These are phyloP conservation scores for Colistium nudipinnis DNA, from an alignment of 2,113 vertebrate species.

Conservation along the genomic window DNA sequence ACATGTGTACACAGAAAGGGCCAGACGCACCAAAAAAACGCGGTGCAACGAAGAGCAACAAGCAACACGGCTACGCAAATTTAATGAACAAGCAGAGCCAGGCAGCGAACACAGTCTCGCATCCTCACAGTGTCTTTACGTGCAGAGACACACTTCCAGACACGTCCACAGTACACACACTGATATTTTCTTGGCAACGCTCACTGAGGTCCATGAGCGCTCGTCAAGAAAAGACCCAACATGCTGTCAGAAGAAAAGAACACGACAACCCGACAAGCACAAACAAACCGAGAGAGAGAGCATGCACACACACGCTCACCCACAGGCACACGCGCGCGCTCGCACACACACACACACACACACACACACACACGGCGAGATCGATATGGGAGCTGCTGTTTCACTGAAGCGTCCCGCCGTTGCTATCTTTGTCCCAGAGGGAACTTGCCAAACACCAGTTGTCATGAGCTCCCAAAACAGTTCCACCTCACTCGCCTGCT, in stretches of 20 bases:
- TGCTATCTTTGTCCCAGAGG: conserved; percentile 66
- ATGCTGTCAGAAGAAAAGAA: conserved; percentile 27
- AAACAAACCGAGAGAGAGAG: conserved; percentile 19
- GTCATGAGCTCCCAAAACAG: conserved; percentile 68
- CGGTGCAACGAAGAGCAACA: conserved; percentile 4
- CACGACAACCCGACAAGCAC: conserved; percentile 3
- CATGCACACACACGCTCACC: conserved; percentile 19
- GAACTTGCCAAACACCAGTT: conserved; percentile 69
- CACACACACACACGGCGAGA: conserved; percentile 35
- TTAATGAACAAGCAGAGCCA: not conserved
- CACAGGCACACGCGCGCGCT: conserved; percentile 23
- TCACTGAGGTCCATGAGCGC: conserved; percentile 34
- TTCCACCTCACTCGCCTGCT: conserved; percentile 24
- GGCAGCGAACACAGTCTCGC: conserved; percentile 4
- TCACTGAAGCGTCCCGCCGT: conserved; percentile 67
- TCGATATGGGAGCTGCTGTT: conserved; percentile 61
- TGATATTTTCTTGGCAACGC: conserved; percentile 48
- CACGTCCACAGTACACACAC: conserved; percentile 4
- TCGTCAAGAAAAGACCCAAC: conserved; percentile 41
- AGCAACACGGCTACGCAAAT: conserved; percentile 21
- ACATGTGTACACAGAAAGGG: not conserved
- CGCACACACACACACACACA: conserved; percentile 25
- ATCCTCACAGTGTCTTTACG: conserved; percentile 5
- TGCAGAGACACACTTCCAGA: conserved; percentile 7
- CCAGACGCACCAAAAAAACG: conserved; percentile 4